Base-by-base conservation (phyloP, 2,888 invertebrate species). In the Unio pictorum region DNA sequence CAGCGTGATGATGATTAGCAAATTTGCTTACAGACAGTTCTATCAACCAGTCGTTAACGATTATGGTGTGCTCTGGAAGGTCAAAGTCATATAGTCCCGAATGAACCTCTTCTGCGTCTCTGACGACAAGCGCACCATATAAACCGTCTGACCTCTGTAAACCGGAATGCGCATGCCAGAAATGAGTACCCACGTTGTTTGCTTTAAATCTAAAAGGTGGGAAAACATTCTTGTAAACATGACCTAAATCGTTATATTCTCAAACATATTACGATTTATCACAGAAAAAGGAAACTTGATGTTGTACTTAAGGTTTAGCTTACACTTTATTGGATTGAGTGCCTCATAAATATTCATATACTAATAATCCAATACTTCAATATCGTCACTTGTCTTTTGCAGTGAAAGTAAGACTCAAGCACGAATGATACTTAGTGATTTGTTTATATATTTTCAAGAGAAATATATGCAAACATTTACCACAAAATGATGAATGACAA, bases 71-170 rank as follows among this genome's bases (percentile, higher is more conserved):
- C 0, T 96, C 96, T 0, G 95, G 95, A 82, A 96, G 91, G 91
- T 96, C 96, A 87, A 94, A 95, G 90, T 96, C 96, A 88, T 96
- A 96, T 26, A 96, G 91, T 88, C 95, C 93, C 80, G 94, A 95
- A 91, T 96, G 96, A 61, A 95, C 95, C 87, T 96, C 96, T 80
- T 93, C 95, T 75, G 78, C 54, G 60, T 80, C 75, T 11, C 83
- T 73, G 6, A 87, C 81, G 45, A 87, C 75, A 8, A 87, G 63
- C 0, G 80, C 70, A 7, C 87, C 87, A 69, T 79, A 86, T 8
- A 84, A 58, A 5, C 87, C 87, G 60, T 84, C 83, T 11, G 83
- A 66, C 55, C 84, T 72, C 71, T 87, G 87, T 0, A 84, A 55
- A 4, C 86, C 86, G 1, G 79, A 66, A 66, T 87, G 87, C 3